Conservation (phyloP, 2,113 vertebrate genomes). For the Strix uralensis region DNA sequence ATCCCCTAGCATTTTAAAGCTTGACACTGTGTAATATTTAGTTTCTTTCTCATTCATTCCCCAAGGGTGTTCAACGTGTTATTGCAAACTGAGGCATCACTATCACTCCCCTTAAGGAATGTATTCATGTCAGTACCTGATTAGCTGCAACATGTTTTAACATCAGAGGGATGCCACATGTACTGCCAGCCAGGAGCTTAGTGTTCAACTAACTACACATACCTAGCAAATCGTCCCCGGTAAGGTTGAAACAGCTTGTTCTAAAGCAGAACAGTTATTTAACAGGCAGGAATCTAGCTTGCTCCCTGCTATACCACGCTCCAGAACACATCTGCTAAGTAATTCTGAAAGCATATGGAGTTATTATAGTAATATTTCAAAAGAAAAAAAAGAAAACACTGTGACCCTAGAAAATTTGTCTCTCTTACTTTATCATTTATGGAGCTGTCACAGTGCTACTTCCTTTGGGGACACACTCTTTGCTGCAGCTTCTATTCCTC, state of each 20-base stretch:
- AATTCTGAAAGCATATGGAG: background rate
- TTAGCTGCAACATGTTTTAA: slow-evolving; percentile 41
- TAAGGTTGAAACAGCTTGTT: background rate
- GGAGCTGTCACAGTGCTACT: background rate
- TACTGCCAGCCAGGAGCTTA: background rate
- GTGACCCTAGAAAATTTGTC: background rate
- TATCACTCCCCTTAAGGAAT: slow-evolving; percentile 49
- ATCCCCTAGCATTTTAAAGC: slow-evolving; percentile 6
- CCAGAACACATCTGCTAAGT: accelerated
- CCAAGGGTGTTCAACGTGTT: background rate
- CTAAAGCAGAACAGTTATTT: background rate
- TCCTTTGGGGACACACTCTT: background rate
- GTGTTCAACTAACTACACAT: background rate
- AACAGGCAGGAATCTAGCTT: background rate
- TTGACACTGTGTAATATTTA: slow-evolving; percentile 41
- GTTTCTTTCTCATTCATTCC: slow-evolving; percentile 19
- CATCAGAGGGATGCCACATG: background rate
- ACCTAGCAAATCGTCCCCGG: background rate
- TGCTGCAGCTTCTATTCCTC: background rate
- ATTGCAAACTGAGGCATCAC: background rate
- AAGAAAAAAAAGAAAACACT: background rate
- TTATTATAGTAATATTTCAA: background rate
- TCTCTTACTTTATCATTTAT: background rate
- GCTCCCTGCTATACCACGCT: background rate
- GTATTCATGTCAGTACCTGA: slow-evolving; percentile 66